phyloP scores from a whole-genome alignment of 2,797 vertebrate species.

The Phrynocephalus vlangalii region DNA sequence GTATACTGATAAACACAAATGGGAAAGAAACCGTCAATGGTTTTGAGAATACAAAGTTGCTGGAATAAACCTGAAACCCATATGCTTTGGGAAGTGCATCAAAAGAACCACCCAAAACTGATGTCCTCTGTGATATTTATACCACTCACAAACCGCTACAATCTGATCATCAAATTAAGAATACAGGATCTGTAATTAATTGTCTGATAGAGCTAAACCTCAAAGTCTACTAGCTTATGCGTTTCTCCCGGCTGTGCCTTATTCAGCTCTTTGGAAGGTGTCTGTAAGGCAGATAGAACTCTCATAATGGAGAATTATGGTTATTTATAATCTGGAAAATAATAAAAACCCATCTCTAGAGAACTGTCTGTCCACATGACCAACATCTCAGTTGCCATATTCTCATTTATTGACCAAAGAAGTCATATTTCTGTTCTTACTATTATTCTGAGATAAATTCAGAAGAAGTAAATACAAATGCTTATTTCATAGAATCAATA shows the following conservation, averaged over 20 bases:
- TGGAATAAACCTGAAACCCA: not conserved
- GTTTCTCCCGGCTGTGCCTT: no score
- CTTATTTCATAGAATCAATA: slow-evolving; percentile 1
- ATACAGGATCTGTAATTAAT: no score
- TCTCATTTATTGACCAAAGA: not conserved
- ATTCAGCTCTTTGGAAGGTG: no score
- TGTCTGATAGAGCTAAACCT: no score
- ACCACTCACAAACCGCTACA: not conserved
- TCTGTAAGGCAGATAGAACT: no score
- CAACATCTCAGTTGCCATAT: not conserved
- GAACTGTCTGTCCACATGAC: no score
- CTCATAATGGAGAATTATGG: no score
- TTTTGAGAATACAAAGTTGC: not conserved
- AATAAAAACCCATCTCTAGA: no score
- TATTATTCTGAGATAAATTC: not conserved
- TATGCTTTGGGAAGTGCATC: not conserved
- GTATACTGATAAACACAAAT: not conserved
- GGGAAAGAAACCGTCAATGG: not conserved
- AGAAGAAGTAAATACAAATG: not conserved
- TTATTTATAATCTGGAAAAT: no score
- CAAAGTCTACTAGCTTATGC: no score
- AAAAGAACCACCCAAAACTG: not conserved
- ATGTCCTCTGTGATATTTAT: not conserved
- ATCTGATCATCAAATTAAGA: not conserved
- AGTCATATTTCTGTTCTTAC: not conserved